Conservation (phyloP, 2,888 invertebrate genomes). For the Glyphotaelius pellucidus region DNA sequence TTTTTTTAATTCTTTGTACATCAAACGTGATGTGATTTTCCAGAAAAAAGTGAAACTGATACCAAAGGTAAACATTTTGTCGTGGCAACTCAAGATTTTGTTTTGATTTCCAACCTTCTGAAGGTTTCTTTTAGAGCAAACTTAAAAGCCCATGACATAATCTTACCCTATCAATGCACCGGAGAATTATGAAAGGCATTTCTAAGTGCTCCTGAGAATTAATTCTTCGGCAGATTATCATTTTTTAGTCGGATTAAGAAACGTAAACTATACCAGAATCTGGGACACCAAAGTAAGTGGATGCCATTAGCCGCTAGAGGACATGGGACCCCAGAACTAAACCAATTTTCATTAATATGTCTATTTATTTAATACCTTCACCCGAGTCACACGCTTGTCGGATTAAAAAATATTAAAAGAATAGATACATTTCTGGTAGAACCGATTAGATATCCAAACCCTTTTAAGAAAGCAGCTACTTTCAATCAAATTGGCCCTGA, state of each 20-base stretch:
- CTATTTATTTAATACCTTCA: slow-evolving; percentile 64
- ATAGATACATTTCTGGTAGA: slow-evolving; percentile 56
- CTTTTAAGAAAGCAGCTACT: not conserved
- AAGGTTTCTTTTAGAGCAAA: not conserved
- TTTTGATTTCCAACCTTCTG: not conserved
- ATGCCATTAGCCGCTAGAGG: slow-evolving; percentile 17
- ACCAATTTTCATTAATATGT: slow-evolving; percentile 60
- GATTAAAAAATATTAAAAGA: slow-evolving; percentile 62
- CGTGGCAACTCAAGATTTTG: not conserved
- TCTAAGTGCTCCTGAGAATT: slow-evolving; percentile 24
- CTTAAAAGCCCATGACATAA: slow-evolving; percentile 33
- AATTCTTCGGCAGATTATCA: slow-evolving; percentile 21
- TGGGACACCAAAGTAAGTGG: not conserved
- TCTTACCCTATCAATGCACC: slow-evolving; percentile 33
- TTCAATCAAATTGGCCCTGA: not conserved
- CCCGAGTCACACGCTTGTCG: slow-evolving; percentile 62
- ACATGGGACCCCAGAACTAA: not conserved
- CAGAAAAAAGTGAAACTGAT: not conserved
- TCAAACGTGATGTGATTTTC: too few relatives aligned
- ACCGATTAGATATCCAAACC: slow-evolving; percentile 44
- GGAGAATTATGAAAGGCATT: slow-evolving; percentile 43
- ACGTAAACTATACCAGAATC: slow-evolving; percentile 21
- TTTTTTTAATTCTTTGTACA: too few relatives aligned
- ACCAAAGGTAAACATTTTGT: not conserved
- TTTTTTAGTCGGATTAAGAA: slow-evolving; percentile 49